Evolutionary conservation across 2,113 vertebrate genomes (phyloP), one percentile per base, ranked within the genome.

Genomic region (Dipodomys stephensi): DNA sequence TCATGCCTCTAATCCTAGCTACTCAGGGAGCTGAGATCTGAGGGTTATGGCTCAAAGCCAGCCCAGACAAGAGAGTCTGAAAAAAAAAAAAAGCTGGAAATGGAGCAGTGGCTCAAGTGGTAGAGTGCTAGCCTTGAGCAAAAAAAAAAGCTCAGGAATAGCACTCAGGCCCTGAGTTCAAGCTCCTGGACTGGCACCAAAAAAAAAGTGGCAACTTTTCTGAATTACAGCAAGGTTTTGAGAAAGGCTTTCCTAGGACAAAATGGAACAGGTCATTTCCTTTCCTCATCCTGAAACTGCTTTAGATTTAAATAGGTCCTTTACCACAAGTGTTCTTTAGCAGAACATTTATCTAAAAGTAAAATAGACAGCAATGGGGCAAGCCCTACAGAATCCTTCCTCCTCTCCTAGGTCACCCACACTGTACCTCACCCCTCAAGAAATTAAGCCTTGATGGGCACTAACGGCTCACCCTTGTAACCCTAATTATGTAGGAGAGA

Each of bases 281-380:
- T 86, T 91, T 62, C 65, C 39, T 64, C 9, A 30, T 85, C 49
- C 85, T 88, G 69, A 94, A 93, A 85, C 74, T 88, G n/a, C 32
- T 78, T 85, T 92, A 80, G 69, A 74, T 84, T 93, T 96, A 65
- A 89, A 78, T 85, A 90, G 39, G 15, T n/a, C 23, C 87, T 23
- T 96, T 32, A 88, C 74, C 60, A 74, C 90, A 90, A 80, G 64
- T 88, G n/a, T 93, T 35, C 91, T 23, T 96, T 32, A 72, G 30
- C 35, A 93, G 71, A 96, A 91, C 67, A 57, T 84, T 93, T 93
- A 87, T 32, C 13, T 68, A 90, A 77, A 96, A 91, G 35, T 87
- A 87, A 53, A 92, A 62, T 39, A 78, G 35, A 49, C 32, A 76
- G 22, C 7, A 91, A 81, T 91, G 11, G 76, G 67, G 72, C 20